Evolutionary conservation across 2,797 vertebrate species (phyloP), one percentile per base, ranked within the genome.

Genomic region (Ataeniobius toweri): DNA sequence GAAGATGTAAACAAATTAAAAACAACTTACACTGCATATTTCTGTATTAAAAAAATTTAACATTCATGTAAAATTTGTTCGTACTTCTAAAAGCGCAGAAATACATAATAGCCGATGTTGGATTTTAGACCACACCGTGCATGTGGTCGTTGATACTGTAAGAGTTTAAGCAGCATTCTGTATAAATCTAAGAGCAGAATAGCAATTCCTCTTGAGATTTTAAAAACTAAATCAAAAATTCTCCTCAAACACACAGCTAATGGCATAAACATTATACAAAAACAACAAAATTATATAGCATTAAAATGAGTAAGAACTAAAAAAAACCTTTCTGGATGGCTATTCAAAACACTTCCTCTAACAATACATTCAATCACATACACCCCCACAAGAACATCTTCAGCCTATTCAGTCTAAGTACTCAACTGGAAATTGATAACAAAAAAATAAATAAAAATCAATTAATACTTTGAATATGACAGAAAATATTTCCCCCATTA

Each of bases 1-100:
- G 74, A 73, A 85, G 22, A 85, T 81, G 55, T 7, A 85, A 74
- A 81, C 13, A 83, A 70, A 85, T 79, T 10, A 65, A 41, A 71
- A 82, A 26, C 73, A 68, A 79, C 3, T 80, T 59, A 69, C 56
- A 86, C 72, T 85, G 76, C 61, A 83, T 69, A 80, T 67, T 13
- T 84, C 2, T 87, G 73, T 51, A 74, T 55, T 77, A 58, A 58
- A 59, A 82, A 76, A 80, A 76, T 50, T n/a, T 53, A 36, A 74
- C 10, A 80, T 56, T 79, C 3, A 8, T 74, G 39, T 74, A 80
- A 79, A 86, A 73, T 74, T 73, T 22, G 18, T 58, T 59, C 36
- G 75, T 73, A 75, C n/a, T 68, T 75, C 76, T 44, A 75, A 74
- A 80, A 74, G 10, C 5, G 51, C 69, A 22, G 51, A 71, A 59